phyloP scores from a whole-genome alignment of 2,113 vertebrate species.

The Ammospiza caudacuta region DNA sequence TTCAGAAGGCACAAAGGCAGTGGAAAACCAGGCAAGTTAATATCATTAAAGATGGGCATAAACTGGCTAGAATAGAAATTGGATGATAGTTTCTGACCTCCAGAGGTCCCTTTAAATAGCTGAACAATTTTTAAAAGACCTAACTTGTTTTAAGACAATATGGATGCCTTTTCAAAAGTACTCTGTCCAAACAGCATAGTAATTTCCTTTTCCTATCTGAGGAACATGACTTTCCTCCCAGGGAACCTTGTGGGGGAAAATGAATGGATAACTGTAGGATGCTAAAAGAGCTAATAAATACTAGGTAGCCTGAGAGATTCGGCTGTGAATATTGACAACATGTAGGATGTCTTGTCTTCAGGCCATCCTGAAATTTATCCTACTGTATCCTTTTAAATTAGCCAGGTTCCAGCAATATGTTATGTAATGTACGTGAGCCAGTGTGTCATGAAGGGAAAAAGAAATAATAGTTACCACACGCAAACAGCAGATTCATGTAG shows the following conservation, averaged over 20 bases:
- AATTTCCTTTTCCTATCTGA: neutral
- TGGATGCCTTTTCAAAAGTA: neutral
- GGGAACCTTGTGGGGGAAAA: neutral
- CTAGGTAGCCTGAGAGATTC: neutral
- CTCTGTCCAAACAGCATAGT: neutral
- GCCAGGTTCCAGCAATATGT: neutral
- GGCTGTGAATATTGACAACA: neutral
- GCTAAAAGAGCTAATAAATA: neutral
- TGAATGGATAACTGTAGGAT: neutral
- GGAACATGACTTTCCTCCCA: neutral
- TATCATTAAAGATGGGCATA: neutral
- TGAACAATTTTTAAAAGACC: neutral
- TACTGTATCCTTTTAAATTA: slow-evolving; percentile 26
- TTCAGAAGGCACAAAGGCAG: neutral
- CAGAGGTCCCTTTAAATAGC: neutral
- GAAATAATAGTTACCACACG: neutral
- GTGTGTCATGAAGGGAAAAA: neutral
- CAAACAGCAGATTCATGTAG: neutral
- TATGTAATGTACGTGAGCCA: neutral
- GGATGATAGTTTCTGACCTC: neutral
- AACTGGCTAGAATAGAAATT: neutral
- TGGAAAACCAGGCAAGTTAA: neutral
- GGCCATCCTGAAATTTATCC: neutral
- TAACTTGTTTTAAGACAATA: neutral
- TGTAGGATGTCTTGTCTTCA: neutral